A percentile compares a stretch with the other conserved stretches of the same genome.
These are phyloP conservation scores for Sebastes itinus DNA, from an alignment of 2,797 vertebrate genomes.

Conservation along the genomic window DNA sequence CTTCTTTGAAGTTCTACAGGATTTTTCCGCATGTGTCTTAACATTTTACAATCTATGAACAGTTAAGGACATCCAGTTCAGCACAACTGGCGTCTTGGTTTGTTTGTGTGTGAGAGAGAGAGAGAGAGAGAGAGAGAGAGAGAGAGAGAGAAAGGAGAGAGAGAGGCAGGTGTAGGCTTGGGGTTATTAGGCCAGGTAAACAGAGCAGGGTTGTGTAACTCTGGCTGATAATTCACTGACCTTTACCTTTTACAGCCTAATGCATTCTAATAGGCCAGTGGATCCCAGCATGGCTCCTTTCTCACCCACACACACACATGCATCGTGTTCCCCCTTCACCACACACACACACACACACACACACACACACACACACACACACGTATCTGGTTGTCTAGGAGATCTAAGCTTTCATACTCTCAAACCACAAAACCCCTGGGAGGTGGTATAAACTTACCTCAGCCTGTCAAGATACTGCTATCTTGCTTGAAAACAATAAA, in stretches of 20 bases:
- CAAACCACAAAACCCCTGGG: slow-evolving; percentile 9
- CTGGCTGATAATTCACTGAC: slow-evolving; percentile 78
- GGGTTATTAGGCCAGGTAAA: slow-evolving; percentile 75
- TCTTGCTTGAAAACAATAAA: not conserved
- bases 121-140: not conserved
- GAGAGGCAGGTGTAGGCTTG: slow-evolving; percentile 55
- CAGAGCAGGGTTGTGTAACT: slow-evolving; percentile 70
- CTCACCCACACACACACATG: slow-evolving; percentile 26
- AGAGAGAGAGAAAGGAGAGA: not conserved
- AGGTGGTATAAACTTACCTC: slow-evolving; percentile 7
- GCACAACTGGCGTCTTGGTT: not conserved
- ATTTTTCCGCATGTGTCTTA: slow-evolving; percentile 28
- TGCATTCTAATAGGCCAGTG: slow-evolving; percentile 72
- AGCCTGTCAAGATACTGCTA: not conserved
- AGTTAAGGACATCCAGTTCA: slow-evolving; percentile 13
- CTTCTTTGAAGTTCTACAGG: slow-evolving; percentile 16
- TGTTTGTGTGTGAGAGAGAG: not conserved
- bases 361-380: slow-evolving; percentile 17
- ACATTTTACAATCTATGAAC: not conserved
- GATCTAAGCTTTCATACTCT: slow-evolving; percentile 52
- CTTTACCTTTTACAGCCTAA: slow-evolving; percentile 75
- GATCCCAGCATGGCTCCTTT: slow-evolving; percentile 49
- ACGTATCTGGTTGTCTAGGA: slow-evolving; percentile 60
- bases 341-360: slow-evolving; percentile 9
- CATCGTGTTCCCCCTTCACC: not conserved